Evolutionary conservation across 2,797 vertebrate species (phyloP).

Genomic region (Falco concolor): DNA sequence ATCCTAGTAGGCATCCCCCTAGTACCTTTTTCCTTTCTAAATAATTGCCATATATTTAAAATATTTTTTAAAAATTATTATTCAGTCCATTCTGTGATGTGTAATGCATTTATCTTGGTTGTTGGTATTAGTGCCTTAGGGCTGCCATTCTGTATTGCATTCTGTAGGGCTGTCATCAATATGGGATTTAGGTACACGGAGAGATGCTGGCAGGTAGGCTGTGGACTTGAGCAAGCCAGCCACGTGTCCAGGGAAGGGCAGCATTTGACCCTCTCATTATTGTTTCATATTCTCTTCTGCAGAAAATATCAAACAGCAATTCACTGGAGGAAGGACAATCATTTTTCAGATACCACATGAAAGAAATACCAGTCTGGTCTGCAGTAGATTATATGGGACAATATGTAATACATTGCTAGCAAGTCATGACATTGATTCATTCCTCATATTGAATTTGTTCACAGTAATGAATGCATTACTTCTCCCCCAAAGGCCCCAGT

Average conservation of each 20-base stretch:
- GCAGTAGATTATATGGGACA: background rate
- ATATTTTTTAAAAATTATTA: background rate
- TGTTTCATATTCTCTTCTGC: background rate
- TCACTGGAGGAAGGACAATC: background rate
- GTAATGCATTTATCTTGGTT: background rate
- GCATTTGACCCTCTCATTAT: background rate
- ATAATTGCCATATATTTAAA: background rate
- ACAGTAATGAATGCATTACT: constrained; percentile 17
- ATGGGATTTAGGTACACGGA: rapidly evolving
- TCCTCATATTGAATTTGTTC: constrained; percentile 28
- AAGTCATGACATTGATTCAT: constrained; percentile 38
- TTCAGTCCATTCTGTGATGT: background rate
- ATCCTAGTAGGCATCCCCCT: background rate
- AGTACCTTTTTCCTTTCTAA: background rate
- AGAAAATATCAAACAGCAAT: background rate
- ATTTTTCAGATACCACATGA: background rate
- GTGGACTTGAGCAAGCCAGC: background rate
- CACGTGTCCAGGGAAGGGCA: background rate
- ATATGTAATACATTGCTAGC: background rate
- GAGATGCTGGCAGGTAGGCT: background rate
- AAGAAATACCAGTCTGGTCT: background rate
- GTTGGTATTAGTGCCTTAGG: background rate
- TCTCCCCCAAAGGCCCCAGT: background rate
- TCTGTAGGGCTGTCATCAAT: background rate
- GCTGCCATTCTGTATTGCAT: background rate